Evolutionary conservation across 92 coral and sea anemone species (phyloP).

Genomic region (Anthopleura xanthogrammica): DNA sequence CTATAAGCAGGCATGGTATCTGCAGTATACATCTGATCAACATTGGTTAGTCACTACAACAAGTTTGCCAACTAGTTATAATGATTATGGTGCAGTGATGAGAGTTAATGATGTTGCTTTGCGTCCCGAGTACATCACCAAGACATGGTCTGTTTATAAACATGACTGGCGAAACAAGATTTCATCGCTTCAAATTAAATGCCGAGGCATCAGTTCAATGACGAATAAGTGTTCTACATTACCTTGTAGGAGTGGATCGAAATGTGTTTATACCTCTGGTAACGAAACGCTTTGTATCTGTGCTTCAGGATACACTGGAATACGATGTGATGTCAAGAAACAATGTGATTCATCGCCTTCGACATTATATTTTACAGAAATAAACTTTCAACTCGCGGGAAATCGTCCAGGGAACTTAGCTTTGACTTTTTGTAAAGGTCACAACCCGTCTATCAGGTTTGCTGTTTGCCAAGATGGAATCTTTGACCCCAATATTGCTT

Average conservation of each 20-base stretch:
- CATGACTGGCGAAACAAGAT: slow-evolving; percentile 42
- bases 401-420: slow-evolving; percentile 48
- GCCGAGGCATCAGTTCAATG: slow-evolving; percentile 58
- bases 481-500: too few relatives aligned
- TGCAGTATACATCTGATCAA: slow-evolving; percentile 44
- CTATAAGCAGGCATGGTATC: slow-evolving; percentile 46
- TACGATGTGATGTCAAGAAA: slow-evolving; percentile 36
- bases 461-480: slow-evolving; percentile 40
- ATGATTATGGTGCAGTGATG: slow-evolving; percentile 7
- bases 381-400: slow-evolving; percentile 20
- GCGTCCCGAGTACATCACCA: slow-evolving; percentile 74
- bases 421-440: slow-evolving; percentile 44
- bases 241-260: slow-evolving; percentile 50
- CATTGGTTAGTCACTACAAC: slow-evolving; percentile 57
- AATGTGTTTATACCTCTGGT: slow-evolving; percentile 67
- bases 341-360: slow-evolving; percentile 23
- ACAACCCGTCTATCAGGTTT: slow-evolving; percentile 40
- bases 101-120: slow-evolving; percentile 57
- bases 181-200: slow-evolving; percentile 33
- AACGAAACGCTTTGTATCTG: slow-evolving; percentile 79
- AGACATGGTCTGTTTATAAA: slow-evolving; percentile 47
- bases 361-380: slow-evolving; percentile 6
- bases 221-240: slow-evolving; percentile 37
- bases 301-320: slow-evolving; percentile 45
- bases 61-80: neutral